Base-by-base conservation (phyloP, 2,888 invertebrate species). In the Himalopsyche kuldschensis region DNA sequence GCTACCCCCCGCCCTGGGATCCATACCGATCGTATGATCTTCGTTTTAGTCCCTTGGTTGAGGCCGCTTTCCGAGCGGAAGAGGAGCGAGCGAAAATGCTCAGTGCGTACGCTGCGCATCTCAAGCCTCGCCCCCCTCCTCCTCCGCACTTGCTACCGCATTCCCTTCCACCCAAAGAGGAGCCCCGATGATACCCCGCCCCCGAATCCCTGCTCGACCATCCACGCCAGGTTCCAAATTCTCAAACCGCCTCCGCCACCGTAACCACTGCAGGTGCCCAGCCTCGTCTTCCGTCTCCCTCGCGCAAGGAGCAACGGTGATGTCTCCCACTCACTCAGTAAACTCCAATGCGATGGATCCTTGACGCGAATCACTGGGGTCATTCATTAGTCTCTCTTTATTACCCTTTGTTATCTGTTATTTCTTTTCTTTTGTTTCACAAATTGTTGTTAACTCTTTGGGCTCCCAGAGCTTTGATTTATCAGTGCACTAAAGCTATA, bases 11-110 rank as follows among this genome's bases (percentile, higher is more conserved):
- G 77, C 92, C 93, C 0, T 93, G 94, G 94, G 95, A 95, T 89
- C 94, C 95, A 15, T 95, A 95, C 90, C 93, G 95, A 80, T 92
- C 93, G 41, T 96, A 95, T 89, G 95, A 95, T 88, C 91, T 95
- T 89, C 93, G 96, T 82, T 96, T 95, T 89, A 96, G 95, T 89
- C 96, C 96, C 27, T 91, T 96, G 46, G 94, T 96, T 91, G 96
- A 96, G 87, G 95, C 95, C 17, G 95, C 95, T 27, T 94, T 95
- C 88, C 92, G 95, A 82, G 95, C 94, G 76, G 96, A 96, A 88
- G 96, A 96, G 87, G 95, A 96, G 89, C 94, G 96, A 84, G 95
- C 94, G 69, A 96, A 96, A 90, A 93, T 96, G 88, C 93, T 95
- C 88, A 94, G 93, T 87, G 94, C 95, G 86, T 96, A 95, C 90